Evolutionary conservation across 2,888 invertebrate species (phyloP).

Genomic region (Keiferia lycopersicella): DNA sequence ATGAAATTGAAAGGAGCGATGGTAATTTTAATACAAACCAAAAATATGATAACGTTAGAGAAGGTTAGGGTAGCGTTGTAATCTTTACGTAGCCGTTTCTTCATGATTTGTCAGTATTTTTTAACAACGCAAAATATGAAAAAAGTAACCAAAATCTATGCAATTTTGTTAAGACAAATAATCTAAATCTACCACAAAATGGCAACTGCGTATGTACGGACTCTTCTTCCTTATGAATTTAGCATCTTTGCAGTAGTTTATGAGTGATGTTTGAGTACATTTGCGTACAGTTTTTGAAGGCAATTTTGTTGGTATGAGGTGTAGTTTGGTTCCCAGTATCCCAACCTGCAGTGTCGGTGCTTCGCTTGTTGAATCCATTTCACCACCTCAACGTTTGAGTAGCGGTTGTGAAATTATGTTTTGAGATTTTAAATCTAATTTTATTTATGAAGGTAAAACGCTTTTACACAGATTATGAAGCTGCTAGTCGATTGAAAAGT

Average conservation of each 20-base stretch:
- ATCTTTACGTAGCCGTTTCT: slow-evolving; percentile 9
- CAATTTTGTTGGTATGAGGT: too few relatives aligned
- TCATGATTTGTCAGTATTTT: not conserved
- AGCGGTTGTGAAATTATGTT: slow-evolving; percentile 71
- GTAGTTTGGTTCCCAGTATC: slow-evolving; percentile 51
- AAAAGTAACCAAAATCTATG: too few relatives aligned
- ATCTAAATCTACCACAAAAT: too few relatives aligned
- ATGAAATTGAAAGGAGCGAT: slow-evolving; percentile 37
- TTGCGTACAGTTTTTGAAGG: too few relatives aligned
- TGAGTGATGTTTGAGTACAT: too few relatives aligned
- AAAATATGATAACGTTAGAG: slow-evolving; percentile 50
- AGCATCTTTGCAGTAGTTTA: too few relatives aligned
- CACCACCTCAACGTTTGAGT: slow-evolving; percentile 54
- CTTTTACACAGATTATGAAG: slow-evolving; percentile 42
- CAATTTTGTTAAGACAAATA: too few relatives aligned
- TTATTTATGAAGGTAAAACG: slow-evolving; percentile 47
- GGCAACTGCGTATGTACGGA: too few relatives aligned
- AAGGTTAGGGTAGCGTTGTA: slow-evolving; percentile 39
- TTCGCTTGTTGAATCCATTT: slow-evolving; percentile 59
- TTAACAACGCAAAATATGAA: too few relatives aligned
- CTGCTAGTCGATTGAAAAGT: slow-evolving; percentile 58
- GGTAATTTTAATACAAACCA: slow-evolving; percentile 50
- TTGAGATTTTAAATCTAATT: slow-evolving; percentile 59
- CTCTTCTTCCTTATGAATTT: too few relatives aligned
- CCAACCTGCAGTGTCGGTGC: slow-evolving; percentile 63